Base-by-base conservation (phyloP, 30 jellyfish, hydroid and myxozoan species). In the Clytia hemisphaerica region DNA sequence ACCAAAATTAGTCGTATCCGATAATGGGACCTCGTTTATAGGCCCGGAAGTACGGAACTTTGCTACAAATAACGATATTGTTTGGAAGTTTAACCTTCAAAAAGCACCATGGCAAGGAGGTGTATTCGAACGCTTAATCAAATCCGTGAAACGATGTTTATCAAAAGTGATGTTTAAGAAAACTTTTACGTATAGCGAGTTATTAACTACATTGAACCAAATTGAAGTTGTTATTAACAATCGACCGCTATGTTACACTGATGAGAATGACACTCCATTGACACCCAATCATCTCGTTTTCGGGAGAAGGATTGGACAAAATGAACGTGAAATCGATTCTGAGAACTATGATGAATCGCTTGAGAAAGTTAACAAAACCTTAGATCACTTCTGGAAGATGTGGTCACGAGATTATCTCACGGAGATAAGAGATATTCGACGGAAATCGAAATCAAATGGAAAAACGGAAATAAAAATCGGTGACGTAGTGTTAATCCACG, bases 1-100 rank as follows among this genome's bases (percentile, higher is more conserved):
- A 19, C 92, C 85, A 38, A 35, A 19, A 37, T 6, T 58, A 0
- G 45, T 68, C 5, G 30, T 38, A n/a, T 66, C 83, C 10, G 92
- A 79, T 29, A 42, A 42, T 42, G 53, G 53, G 15, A 42, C 15
- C n/a, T 18, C 12, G 53, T 42, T 42, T 18, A 42, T 18, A n/a
- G 53, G 15, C 12, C 15, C 12, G 18, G 18, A 42, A 42, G 18
- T 18, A 42, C 53, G 18, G 18, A n/a, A 10, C 53, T 42, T 42
- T 42, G 53, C 53, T 42, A 10, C 53, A 42, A 42, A 42, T 10
- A 12, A n/a, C 12, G 15, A 34, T 15, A 19, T 51, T 6, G 24
- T 15, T 15, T 51, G 66, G 66, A 51, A 51, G 9, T 51, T 51
- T 19, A 51, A 51, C 24, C 24, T 51, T 9, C 27, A 25, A 51